Conservation (phyloP, 1,140 invertebrate genomes). For the Cherax destructor region DNA sequence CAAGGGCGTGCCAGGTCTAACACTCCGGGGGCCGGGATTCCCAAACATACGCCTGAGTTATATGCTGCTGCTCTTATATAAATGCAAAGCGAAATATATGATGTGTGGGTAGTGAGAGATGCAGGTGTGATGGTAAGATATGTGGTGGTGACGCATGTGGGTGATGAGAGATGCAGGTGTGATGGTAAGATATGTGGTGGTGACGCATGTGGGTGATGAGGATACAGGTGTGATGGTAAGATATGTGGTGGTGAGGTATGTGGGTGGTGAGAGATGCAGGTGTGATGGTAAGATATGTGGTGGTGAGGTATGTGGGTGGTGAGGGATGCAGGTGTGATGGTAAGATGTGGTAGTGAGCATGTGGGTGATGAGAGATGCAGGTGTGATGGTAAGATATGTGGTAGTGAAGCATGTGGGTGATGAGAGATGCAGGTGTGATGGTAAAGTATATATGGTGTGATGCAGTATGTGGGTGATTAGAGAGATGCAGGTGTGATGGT, state of each 20-base stretch:
- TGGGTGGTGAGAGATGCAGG: too few species aligned
- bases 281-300: too few species aligned
- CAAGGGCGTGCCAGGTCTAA: constrained; percentile 15
- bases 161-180: not conserved
- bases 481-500: too few species aligned
- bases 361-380: not conserved
- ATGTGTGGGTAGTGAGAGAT: not conserved
- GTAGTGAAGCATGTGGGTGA: not conserved
- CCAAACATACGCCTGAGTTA: constrained; percentile 13
- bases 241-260: not conserved
- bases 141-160: not conserved
- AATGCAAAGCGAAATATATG: not conserved
- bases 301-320: too few species aligned
- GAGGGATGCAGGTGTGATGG: too few species aligned
- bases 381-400: not conserved
- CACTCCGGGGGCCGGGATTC: constrained; percentile 31
- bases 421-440: not conserved
- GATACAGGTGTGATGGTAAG: not conserved
- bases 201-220: not conserved
- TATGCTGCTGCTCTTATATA: constrained; percentile 7
- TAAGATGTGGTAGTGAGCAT: too few species aligned
- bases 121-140: not conserved
- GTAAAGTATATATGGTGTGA: not conserved
- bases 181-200: not conserved
- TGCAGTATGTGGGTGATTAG: too few species aligned